Base-by-base conservation (phyloP, 2,113 vertebrate species). In the Tragelaphus strepsiceros region DNA sequence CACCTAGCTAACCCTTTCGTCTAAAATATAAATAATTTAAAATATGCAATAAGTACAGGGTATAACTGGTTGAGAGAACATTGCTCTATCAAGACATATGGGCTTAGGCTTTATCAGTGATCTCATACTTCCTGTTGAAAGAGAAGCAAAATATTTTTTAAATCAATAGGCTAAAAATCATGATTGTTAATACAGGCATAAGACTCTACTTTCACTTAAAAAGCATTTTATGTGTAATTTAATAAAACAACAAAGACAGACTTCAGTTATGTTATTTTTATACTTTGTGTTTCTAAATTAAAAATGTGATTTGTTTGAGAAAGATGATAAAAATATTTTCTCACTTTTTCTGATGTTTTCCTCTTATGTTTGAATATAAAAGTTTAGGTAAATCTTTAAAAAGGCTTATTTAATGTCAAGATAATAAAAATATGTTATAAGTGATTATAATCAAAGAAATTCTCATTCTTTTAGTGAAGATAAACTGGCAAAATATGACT, bases 11-110 rank as follows among this genome's bases (percentile, higher is more conserved):
- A 97, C 93, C 92, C 95, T 97, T 98, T 98, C 97, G 94, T 98
- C 90, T 98, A 96, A 98, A 97, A 98, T 97, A 99, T 99, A 98
- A 99, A 99, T 99, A 99, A 99, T 99, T 99, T 97, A 99, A 98
- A 98, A 94, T 97, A 96, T 4, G 91, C 90, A 97, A 92, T 97
- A 97, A 96, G 59, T 90, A 94, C 88, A 87, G 96, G 95, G 95
- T 67, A 84, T 97, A 98, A 98, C 97, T 98, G 97, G 90, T 97
- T 86, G 93, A 90, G 96, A 96, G 95, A 98, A 95, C 82, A 98
- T 97, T 96, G 92, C 97, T 98, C 97, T 97, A 97, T 97, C 90
- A 98, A 98, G 98, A 97, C 3, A 22, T 90, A 51, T 39, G 14
- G 67, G 94, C 95, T 97, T 92, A 96, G 98, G 97, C 95, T 98